phyloP scores from a whole-genome alignment of 2,888 invertebrate species.

The Nemoura dubitans region DNA sequence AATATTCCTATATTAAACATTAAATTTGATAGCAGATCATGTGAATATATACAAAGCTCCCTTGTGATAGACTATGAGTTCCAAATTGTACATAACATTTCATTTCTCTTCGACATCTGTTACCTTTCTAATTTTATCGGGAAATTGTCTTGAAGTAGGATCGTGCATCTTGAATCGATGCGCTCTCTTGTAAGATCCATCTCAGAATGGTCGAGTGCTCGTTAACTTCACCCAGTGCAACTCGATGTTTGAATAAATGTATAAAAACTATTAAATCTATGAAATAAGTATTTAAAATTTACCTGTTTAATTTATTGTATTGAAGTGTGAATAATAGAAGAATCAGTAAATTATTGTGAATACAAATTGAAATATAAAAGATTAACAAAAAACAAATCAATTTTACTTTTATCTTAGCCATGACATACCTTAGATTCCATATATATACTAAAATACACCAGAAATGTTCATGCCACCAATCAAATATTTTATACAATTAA shows the following conservation, averaged over 20 bases:
- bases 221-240: neutral
- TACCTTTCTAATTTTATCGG: neutral
- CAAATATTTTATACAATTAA: no score
- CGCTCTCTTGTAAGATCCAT: no score
- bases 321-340: slow-evolving; percentile 10
- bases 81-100: neutral
- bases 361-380: slow-evolving; percentile 19
- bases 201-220: neutral
- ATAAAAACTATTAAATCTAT: neutral
- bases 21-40: neutral
- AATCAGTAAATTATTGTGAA: neutral
- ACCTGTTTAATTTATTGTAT: slow-evolving; percentile 18
- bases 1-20: no score
- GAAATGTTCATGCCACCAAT: no score
- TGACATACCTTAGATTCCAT: neutral
- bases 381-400: slow-evolving; percentile 7
- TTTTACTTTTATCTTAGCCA: neutral
- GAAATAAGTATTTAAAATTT: slow-evolving; percentile 9
- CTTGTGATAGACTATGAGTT: neutral
- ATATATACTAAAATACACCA: neutral
- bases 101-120: neutral
- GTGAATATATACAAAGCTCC: neutral
- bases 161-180: no score
- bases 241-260: neutral
- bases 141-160: neutral